Evolutionary conservation across 2,797 vertebrate genomes (phyloP), one percentile per base, ranked within the genome.

Genomic region (Silurus lanzhouensis): DNA sequence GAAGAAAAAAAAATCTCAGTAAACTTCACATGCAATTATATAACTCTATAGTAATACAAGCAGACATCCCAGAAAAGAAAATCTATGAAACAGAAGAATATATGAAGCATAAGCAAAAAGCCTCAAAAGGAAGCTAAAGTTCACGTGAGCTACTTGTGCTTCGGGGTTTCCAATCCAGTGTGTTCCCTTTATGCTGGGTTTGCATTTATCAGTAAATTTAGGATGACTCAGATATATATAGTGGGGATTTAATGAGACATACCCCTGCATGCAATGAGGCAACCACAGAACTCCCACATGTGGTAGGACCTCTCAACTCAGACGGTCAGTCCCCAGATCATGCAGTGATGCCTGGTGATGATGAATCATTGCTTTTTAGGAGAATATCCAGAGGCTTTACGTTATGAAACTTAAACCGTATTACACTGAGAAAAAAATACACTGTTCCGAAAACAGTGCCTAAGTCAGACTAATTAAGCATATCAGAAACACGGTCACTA

Each of bases 201-300:
- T 58, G 31, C 81, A 25, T 86, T 82, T 79, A 83, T 78, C 48
- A 79, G 75, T 70, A 77, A 66, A 75, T 44, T 79, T 63, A 57
- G 60, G 63, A 86, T 86, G 85, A 86, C 67, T 86, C 81, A 86
- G 66, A 74, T 20, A 25, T 64, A 60, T 20, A 25, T 13, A 6
- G 20, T 1, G 31, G 15, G 71, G 4, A 48, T 31, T 31, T 48
- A 68, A 58, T 52, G 58, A 67, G 27, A 44, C 60, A n/a, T 70
- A 72, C 15, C 13, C 0, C n/a, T 66, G 61, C 9, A 25, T 66
- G 61, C 9, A 25, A 14, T 31, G 20, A 15, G 57, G 27, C 57
- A 63, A 83, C 82, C 15, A 14, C 58, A 79, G 27, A 68, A 78
- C 57, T 52, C n/a, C 72, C 55, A 70, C 60, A 60, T 0, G 17